phyloP scores from a whole-genome alignment of 2,888 invertebrate species.

The Xanthia icteritia region DNA sequence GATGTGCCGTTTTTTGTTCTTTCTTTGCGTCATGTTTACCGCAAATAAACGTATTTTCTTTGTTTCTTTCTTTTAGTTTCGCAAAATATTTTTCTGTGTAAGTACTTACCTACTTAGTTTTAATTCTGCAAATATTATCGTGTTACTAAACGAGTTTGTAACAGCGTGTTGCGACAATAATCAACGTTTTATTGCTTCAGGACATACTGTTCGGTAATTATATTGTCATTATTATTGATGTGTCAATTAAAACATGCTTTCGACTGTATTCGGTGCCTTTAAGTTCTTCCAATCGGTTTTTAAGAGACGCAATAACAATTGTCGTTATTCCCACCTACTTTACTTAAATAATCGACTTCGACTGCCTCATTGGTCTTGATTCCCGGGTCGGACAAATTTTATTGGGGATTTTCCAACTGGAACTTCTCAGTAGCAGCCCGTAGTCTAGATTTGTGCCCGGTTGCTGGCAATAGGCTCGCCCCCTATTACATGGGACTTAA shows the following conservation, averaged over 20 bases:
- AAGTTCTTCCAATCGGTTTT: not conserved
- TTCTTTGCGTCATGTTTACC: too few species aligned
- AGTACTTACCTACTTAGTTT: not conserved
- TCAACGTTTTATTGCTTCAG: slow-evolving; percentile 16
- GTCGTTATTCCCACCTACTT: slow-evolving; percentile 19
- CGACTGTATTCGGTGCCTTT: slow-evolving; percentile 3
- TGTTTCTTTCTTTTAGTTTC: too few species aligned
- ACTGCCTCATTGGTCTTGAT: too few species aligned
- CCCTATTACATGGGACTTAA: too few species aligned
- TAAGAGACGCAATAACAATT: slow-evolving; percentile 14
- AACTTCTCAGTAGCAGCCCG: too few species aligned
- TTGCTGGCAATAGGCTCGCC: too few species aligned
- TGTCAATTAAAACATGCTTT: slow-evolving; percentile 45
- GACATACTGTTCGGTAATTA: slow-evolving; percentile 41
- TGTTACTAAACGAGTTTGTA: slow-evolving; percentile 10
- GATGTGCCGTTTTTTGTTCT: too few species aligned
- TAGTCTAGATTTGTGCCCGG: too few species aligned
- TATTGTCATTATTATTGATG: slow-evolving; percentile 47
- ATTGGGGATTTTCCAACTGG: too few species aligned
- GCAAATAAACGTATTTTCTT: too few species aligned
- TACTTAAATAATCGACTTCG: not conserved
- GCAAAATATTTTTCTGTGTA: not conserved
- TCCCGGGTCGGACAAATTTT: too few species aligned
- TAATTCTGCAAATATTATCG: not conserved
- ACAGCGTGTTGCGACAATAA: slow-evolving; percentile 21